These are phyloP conservation scores for Parazoanthus swiftii DNA, from an alignment of 92 coral and sea anemone genomes.

Conservation along the genomic window DNA sequence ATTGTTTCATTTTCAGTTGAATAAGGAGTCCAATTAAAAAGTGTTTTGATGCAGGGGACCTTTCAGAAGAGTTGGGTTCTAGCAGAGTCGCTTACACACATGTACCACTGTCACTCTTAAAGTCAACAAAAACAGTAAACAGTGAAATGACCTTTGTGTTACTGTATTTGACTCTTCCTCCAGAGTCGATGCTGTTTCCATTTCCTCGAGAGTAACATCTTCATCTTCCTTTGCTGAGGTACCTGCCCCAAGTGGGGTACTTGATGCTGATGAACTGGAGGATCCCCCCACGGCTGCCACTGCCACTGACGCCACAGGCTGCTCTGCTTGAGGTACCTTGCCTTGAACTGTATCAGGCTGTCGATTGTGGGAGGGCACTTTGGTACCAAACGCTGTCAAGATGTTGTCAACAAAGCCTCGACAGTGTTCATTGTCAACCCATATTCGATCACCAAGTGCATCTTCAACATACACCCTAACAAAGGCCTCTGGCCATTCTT, in stretches of 20 bases:
- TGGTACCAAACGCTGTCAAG: conserved; percentile 91
- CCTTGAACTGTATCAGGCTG: conserved; percentile 45
- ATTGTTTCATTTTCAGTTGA: too few species aligned
- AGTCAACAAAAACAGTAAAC: too few species aligned
- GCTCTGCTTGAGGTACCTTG: conserved; percentile 32
- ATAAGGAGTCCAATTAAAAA: too few species aligned
- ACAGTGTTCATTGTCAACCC: conserved; percentile 97
- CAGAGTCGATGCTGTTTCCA: conserved; percentile 72
- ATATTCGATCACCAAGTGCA: conserved; percentile 90
- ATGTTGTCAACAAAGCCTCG: conserved; percentile 88
- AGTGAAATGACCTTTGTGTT: conserved; percentile 57
- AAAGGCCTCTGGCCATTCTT: conserved; percentile 97
- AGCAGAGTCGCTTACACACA: too few species aligned
- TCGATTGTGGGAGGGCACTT: conserved; percentile 62
- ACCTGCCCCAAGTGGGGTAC: conserved; percentile 47
- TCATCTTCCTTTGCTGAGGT: conserved; percentile 73
- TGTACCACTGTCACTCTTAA: too few species aligned
- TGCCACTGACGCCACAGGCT: neutral
- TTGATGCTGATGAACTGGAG: conserved; percentile 32
- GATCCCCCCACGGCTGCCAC: conserved; percentile 22
- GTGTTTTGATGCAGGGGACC: too few species aligned
- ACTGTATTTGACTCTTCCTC: conserved; percentile 74
- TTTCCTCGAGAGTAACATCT: conserved; percentile 70
- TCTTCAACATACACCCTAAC: conserved; percentile 96
- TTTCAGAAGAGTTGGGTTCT: too few species aligned